Evolutionary conservation across 2,888 invertebrate genomes (phyloP).

Genomic region (Elegia similella): DNA sequence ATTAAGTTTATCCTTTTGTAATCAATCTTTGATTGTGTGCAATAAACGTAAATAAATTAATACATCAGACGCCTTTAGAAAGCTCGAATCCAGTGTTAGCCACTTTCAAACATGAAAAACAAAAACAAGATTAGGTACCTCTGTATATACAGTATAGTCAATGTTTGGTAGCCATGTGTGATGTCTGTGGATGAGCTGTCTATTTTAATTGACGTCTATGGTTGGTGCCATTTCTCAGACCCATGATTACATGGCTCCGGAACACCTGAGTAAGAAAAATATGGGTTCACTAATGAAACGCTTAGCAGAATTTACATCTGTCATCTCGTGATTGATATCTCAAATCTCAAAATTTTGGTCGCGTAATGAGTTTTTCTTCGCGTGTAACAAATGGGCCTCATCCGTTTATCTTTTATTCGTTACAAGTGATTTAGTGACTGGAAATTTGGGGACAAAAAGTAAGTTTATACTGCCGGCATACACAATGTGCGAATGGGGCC

Average conservation of each 20-base stretch:
- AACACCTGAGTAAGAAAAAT: slow-evolving; percentile 50
- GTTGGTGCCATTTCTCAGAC: slow-evolving; percentile 40
- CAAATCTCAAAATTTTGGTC: slow-evolving; percentile 23
- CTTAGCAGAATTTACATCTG: slow-evolving; percentile 54
- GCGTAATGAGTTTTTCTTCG: slow-evolving; percentile 36
- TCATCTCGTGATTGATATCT: slow-evolving; percentile 53
- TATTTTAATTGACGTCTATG: background rate
- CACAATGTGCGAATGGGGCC: too few species aligned
- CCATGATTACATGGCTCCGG: slow-evolving; percentile 37
- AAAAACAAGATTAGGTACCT: too few species aligned
- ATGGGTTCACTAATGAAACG: slow-evolving; percentile 59
- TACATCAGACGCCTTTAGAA: too few species aligned
- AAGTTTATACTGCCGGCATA: background rate
- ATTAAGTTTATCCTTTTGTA: too few species aligned
- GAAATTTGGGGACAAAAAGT: background rate
- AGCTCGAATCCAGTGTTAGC: too few species aligned
- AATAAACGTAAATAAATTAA: too few species aligned
- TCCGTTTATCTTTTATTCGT: slow-evolving; percentile 1
- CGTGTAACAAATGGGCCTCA: slow-evolving; percentile 1
- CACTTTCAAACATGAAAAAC: too few species aligned
- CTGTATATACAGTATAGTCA: too few species aligned
- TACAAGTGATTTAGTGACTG: background rate
- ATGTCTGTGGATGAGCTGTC: background rate
- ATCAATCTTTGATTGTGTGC: too few species aligned
- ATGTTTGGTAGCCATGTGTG: too few species aligned